These are phyloP conservation scores for Caenorhabditis zanzibari DNA, from an alignment of 2,888 invertebrate species.

Conservation along the genomic window DNA sequence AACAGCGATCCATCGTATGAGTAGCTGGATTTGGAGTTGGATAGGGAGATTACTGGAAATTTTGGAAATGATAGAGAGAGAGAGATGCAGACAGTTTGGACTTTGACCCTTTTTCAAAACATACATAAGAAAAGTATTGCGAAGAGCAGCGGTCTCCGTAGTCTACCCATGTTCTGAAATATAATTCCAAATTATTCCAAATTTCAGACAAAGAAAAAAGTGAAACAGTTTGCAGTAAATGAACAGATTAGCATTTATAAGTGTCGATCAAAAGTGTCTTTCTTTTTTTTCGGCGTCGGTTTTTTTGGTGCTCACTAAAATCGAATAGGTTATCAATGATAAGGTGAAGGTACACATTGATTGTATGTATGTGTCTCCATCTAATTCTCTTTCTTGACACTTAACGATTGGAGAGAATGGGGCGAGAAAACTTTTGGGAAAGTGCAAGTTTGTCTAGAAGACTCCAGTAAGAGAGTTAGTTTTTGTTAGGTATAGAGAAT, in stretches of 20 bases:
- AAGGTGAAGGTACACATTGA: neutral
- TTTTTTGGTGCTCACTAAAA: slow-evolving; percentile 15
- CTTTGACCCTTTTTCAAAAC: neutral
- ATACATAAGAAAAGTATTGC: neutral
- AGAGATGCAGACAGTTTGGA: neutral
- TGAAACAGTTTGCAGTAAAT: neutral
- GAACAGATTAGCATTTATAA: slow-evolving; percentile 26
- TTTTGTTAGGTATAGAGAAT: no score
- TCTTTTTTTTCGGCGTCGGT: slow-evolving; percentile 20
- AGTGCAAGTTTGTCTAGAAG: slow-evolving; percentile 18
- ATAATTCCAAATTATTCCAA: neutral
- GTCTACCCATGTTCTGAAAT: slow-evolving; percentile 13
- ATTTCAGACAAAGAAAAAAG: neutral
- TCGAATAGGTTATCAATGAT: neutral
- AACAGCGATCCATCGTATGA: slow-evolving; percentile 66
- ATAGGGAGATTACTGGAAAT: slow-evolving; percentile 11
- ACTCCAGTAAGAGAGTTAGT: neutral
- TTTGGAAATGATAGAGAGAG: neutral
- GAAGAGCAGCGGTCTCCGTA: slow-evolving; percentile 3
- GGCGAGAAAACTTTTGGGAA: neutral
- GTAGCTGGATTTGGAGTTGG: slow-evolving; percentile 46
- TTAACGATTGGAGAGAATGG: neutral
- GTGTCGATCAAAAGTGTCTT: slow-evolving; percentile 29
- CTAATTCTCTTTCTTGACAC: slow-evolving; percentile 11
- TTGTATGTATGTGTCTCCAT: slow-evolving; percentile 16